These are phyloP conservation scores for Parauchenoglanis punctatus DNA, from an alignment of 2,797 vertebrate genomes.

Conservation along the genomic window DNA sequence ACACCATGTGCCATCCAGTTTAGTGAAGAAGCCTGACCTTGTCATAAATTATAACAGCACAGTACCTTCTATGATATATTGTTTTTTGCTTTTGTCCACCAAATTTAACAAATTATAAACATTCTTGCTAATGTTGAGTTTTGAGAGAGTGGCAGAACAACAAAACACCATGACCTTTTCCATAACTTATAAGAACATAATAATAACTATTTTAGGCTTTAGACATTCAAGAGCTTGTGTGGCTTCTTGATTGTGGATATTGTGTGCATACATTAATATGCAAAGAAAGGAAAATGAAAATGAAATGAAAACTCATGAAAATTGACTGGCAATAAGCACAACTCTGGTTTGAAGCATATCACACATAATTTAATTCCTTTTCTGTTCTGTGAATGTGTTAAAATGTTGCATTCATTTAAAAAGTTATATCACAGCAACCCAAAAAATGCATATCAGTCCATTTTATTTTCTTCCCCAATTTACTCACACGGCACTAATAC, in stretches of 20 bases:
- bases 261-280: background rate
- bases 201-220: constrained; percentile 5
- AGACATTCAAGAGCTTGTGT: background rate
- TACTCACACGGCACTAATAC: background rate
- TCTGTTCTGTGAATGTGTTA: background rate
- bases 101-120: constrained; percentile 9
- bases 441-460: background rate
- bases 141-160: background rate
- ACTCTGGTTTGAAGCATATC: background rate
- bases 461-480: background rate
- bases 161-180: background rate
- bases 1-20: background rate
- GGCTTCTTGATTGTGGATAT: background rate
- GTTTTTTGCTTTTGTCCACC: background rate
- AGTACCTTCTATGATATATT: background rate
- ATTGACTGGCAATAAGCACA: background rate
- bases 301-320: background rate
- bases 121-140: background rate
- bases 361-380: background rate
- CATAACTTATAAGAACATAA: background rate
- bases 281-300: background rate
- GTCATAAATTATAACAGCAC: background rate
- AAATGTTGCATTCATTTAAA: background rate
- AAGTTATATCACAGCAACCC: background rate
- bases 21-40: background rate